Percentiles rank a stretch among this genome's conserved stretches.
Evolutionary conservation across 1,140 invertebrate species (phyloP).

Genomic region (Anadara kagoshimensis): DNA sequence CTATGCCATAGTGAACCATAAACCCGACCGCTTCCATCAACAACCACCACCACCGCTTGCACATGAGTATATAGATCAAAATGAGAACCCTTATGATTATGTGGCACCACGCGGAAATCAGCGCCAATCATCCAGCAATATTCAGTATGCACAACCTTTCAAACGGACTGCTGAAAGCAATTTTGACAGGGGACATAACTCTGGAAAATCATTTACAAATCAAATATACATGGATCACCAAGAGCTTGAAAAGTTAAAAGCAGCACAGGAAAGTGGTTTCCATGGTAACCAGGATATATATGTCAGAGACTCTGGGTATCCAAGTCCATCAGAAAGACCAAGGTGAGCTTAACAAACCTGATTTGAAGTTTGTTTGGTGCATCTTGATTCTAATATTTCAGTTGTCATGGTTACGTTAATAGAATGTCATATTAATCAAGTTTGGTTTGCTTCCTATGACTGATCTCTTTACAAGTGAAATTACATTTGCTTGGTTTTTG

Average conservation of each 20-base stretch:
- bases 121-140: conserved; percentile 30
- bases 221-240: conserved; percentile 68
- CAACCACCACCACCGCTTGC: background rate
- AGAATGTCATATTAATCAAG: background rate
- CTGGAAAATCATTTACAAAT: conserved; percentile 62
- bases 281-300: conserved; percentile 31
- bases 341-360: conserved; percentile 49
- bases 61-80: conserved; percentile 15
- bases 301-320: conserved; percentile 44
- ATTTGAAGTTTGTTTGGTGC: background rate
- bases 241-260: conserved; percentile 52
- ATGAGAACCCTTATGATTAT: conserved; percentile 64
- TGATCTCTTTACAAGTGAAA: background rate
- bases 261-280: conserved; percentile 9
- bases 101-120: conserved; percentile 46
- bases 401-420: background rate
- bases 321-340: conserved; percentile 44
- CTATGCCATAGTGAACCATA: conserved; percentile 32
- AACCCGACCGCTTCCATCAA: conserved; percentile 13
- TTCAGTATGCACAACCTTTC: conserved; percentile 27
- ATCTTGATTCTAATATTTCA: background rate
- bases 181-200: conserved; percentile 17
- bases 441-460: background rate
- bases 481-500: no score
- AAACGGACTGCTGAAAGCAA: background rate